Percentiles rank a stretch among this genome's conserved stretches.
Evolutionary conservation across 2,113 vertebrate genomes (phyloP).

Genomic region (Oryzias javanicus): DNA sequence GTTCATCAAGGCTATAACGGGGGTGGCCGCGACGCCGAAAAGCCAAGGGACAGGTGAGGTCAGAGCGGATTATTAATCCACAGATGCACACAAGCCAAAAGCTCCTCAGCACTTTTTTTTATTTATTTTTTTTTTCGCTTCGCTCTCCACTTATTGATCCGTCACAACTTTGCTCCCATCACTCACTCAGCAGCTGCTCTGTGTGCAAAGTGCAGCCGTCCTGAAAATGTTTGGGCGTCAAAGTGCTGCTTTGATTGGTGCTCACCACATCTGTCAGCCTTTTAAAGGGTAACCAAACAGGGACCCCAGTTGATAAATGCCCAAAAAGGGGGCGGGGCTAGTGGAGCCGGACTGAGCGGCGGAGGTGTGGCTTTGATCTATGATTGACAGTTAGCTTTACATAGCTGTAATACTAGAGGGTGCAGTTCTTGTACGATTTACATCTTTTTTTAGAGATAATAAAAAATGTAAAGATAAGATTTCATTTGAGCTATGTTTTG

Average conservation of each 20-base stretch:
- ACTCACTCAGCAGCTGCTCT: conserved; percentile 41
- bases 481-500: no score
- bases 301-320: no score
- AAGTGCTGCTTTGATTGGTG: neutral
- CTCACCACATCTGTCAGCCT: no score
- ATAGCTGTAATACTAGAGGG: no score
- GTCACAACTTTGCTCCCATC: conserved; percentile 45
- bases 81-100: conserved; percentile 45
- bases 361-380: no score
- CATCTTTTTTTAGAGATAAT: no score
- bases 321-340: no score
- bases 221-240: conserved; percentile 13
- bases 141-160: conserved; percentile 49
- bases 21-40: conserved; percentile 19
- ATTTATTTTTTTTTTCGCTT: neutral
- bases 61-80: conserved; percentile 58
- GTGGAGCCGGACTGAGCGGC: no score
- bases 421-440: no score
- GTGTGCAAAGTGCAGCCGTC: conserved; percentile 12
- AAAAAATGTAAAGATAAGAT: no score
- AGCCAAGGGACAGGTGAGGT: conserved; percentile 43
- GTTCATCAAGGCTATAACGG: conserved; percentile 45
- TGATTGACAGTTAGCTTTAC: no score
- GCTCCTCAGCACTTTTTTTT: conserved; percentile 25
- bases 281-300: no score